phyloP scores from a whole-genome alignment of 2,888 invertebrate genomes.

The Tetanocera ferruginea region DNA sequence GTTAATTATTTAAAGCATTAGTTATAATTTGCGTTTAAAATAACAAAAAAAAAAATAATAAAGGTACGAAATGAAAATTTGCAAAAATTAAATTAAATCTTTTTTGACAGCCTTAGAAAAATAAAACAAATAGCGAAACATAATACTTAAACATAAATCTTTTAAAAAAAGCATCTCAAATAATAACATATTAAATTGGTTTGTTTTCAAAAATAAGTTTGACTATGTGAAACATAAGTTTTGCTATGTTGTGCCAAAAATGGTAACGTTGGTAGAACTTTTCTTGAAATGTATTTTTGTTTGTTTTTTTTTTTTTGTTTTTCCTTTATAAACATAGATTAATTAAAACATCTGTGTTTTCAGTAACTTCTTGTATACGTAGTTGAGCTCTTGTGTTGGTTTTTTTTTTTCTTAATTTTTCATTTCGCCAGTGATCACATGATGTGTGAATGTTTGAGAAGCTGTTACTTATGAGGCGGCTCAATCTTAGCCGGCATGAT shows the following conservation, averaged over 20 bases:
- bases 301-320: too few species aligned
- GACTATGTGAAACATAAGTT: too few species aligned
- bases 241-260: too few species aligned
- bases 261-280: not conserved
- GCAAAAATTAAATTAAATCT: slow-evolving; percentile 38
- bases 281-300: not conserved
- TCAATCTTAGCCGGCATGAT: slow-evolving; percentile 63
- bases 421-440: not conserved
- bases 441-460: slow-evolving; percentile 5
- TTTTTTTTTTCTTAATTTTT: too few species aligned
- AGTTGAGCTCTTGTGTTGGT: too few species aligned
- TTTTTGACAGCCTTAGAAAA: slow-evolving; percentile 31
- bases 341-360: too few species aligned
- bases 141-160: slow-evolving; percentile 22
- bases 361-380: too few species aligned
- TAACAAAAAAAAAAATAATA: slow-evolving; percentile 19
- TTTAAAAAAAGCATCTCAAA: slow-evolving; percentile 8
- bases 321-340: too few species aligned
- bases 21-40: too few species aligned
- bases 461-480: slow-evolving; percentile 6
- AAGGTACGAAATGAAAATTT: slow-evolving; percentile 28
- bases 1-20: too few species aligned
- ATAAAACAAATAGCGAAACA: slow-evolving; percentile 25
- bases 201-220: too few species aligned
- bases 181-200: not conserved